Evolutionary conservation across 2,888 invertebrate genomes (phyloP), one percentile per base, ranked within the genome.

Genomic region (Agrotis clavis): DNA sequence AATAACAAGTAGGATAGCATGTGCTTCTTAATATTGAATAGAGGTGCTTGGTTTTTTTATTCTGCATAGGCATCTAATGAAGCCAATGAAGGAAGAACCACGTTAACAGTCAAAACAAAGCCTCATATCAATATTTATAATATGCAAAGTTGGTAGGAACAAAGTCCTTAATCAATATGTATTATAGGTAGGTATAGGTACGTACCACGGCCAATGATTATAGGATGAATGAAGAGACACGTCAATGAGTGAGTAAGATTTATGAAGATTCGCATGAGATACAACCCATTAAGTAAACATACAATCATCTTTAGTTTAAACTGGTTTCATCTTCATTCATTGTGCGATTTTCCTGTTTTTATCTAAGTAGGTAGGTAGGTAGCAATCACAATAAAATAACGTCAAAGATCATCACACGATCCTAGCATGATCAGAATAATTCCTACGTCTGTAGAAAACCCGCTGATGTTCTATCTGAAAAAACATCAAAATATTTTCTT

Each of bases 291-390:
- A 25, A 18, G 47, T 54, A 53, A 54, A 45, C 13, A 61, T 54
- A 64, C 76, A 57, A 62, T 53, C 30, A n/a, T 65, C 18, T 50
- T 4, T 18, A 35, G 64, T 51, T 19, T 47, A 18, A 57, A 54
- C 47, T 45, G 25, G 21, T 77, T 50, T 57, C 72, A 35, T 73
- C 25, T n/a, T 65, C 21, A 45, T 47, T 57, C 25, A 50, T 59
- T 47, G 67, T 61, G 48, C 6, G 64, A 82, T 11, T 72, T 67
- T 69, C 72, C 78, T 67, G 78, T 67, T 72, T 64, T 25, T 25
- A 48, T 54, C 41, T 41, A 9, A 41, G 57, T 53, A 14, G 2
- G n/a, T 54, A 54, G 2, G 5, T 64, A 51, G 1, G 47, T 69
- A 48, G 21, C 14, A n/a, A 51, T 77, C 63, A 77, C 61, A 80